Conservation (phyloP, 2,113 vertebrate genomes). For the Dasyprocta punctata region DNA sequence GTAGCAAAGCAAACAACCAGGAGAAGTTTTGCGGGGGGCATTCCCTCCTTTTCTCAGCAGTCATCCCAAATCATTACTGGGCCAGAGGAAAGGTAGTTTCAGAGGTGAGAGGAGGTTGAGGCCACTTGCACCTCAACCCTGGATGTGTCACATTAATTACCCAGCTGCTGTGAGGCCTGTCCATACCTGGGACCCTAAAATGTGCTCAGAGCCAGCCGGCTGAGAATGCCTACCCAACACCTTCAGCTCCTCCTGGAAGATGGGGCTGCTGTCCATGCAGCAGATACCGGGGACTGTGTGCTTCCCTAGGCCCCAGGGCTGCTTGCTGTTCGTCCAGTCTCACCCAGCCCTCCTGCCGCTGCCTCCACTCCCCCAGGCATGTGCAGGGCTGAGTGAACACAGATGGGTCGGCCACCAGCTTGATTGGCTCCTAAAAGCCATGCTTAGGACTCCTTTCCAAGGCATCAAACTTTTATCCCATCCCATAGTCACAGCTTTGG, state of each 20-base stretch:
- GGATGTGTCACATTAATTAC: neutral
- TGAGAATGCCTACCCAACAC: accelerated
- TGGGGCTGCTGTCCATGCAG: neutral
- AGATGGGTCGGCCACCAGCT: slow-evolving; percentile 89
- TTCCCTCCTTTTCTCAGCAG: neutral
- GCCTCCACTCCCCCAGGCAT: neutral
- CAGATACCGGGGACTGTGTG: neutral
- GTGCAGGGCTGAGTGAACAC: slow-evolving; percentile 84
- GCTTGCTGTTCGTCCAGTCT: neutral
- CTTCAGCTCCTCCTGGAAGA: neutral
- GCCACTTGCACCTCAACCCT: neutral
- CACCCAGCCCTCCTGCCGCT: neutral
- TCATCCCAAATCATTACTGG: slow-evolving; percentile 5
- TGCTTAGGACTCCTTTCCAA: slow-evolving; percentile 86
- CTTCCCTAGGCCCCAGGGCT: neutral
- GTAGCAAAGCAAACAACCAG: neutral
- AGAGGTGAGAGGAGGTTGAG: neutral
- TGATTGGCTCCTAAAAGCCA: slow-evolving; percentile 92
- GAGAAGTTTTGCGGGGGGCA: neutral
- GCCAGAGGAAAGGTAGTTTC: neutral
- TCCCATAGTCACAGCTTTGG: slow-evolving; percentile 62
- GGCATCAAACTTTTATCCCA: slow-evolving; percentile 76
- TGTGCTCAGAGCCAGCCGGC: accelerated
- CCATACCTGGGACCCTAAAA: neutral
- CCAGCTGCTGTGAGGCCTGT: neutral